Conservation (phyloP, 2,113 vertebrate genomes). For the Thunnus maccoyii region DNA sequence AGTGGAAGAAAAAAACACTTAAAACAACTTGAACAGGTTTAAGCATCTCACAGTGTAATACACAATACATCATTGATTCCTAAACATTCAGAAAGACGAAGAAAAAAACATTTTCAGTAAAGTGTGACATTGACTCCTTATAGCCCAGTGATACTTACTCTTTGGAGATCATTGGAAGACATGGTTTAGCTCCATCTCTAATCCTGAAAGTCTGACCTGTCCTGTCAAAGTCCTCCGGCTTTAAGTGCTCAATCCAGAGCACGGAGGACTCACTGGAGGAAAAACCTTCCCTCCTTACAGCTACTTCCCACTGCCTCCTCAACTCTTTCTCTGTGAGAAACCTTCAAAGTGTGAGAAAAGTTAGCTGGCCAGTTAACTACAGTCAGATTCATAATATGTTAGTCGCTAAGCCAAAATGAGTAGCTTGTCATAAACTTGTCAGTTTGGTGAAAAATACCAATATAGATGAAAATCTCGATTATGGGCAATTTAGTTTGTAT, state of each 20-base stretch:
- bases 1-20: conserved; percentile 1
- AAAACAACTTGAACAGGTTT: background rate
- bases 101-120: background rate
- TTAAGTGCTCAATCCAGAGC: conserved; percentile 57
- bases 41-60: background rate
- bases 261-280: background rate
- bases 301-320: conserved; percentile 50
- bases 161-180: conserved; percentile 7
- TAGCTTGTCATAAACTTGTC: too few relatives aligned
- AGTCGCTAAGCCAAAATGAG: too few relatives aligned
- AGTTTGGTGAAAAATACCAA: too few relatives aligned
- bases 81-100: background rate
- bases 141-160: conserved; percentile 8
- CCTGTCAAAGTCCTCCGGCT: conserved; percentile 48
- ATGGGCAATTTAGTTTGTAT: too few relatives aligned
- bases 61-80: background rate
- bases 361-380: too few relatives aligned
- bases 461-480: too few relatives aligned
- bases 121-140: background rate
- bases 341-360: conserved; percentile 26
- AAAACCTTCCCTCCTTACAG: conserved; percentile 23
- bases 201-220: conserved; percentile 54
- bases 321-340: conserved; percentile 38
- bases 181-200: conserved; percentile 39
- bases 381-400: too few relatives aligned